Base-by-base conservation (phyloP, 2,888 invertebrate species). In the Polydrusus pterygomalis region DNA sequence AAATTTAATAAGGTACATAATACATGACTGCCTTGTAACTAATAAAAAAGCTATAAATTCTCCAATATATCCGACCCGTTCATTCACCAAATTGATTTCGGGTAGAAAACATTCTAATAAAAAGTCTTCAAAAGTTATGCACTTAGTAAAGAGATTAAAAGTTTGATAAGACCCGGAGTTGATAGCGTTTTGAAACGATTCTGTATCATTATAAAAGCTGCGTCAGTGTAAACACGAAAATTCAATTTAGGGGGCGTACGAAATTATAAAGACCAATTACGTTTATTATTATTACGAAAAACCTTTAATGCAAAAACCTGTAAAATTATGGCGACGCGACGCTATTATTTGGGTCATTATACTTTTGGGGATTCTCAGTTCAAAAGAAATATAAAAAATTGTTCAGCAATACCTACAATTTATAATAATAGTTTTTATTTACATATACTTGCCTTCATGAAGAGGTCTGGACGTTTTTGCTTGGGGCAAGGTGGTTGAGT, bases 161-260 rank as follows among this genome's bases (percentile, higher is more conserved):
- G 81, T 82, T 80, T 79, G 82, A 82, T 83, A 82, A 80, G 80
- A 76, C 74, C 78, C 17, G 34, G 34, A 34, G 34, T 34, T 34
- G 34, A 34, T 34, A 34, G 34, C 65, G 62, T 15, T 72, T 70
- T 51, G 81, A 82, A 84, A 82, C 82, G 83, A 83, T 83, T 82
- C 82, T 81, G 80, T 83, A 82, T 82, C 83, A 82, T 84, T 84
- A 83, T 82, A 81, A 77, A 79, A n/a, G 80, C 78, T 5, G 17
- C 51, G 45, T 71, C 69, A 45, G 68, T 79, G 79, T 83, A 81
- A 85, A 87, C 86, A 87, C 82, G 85, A 85, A 87, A 87, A 83
- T 86, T 86, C 86, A 86, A 87, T 87, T 86, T 86, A 34, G 86
- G 86, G 84, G 84, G 83, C 83, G 83, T 38, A 18, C 38, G 38